A percentile compares a stretch with the other conserved stretches of the same genome.
Evolutionary conservation across 1,140 invertebrate species (phyloP).

Genomic region (Schmidtea mediterranea): DNA sequence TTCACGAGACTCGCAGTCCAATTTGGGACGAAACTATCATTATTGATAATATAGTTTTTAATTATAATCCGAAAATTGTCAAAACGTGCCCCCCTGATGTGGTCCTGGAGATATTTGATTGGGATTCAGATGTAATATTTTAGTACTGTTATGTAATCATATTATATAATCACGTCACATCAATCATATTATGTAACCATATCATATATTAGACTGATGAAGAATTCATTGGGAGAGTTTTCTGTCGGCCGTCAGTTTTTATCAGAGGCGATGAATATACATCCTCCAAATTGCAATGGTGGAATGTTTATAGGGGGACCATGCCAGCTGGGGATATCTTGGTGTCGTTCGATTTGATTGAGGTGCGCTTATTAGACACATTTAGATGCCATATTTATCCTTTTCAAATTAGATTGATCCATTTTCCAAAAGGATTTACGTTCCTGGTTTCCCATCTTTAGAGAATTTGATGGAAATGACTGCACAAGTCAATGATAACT

Average conservation of each 20-base stretch:
- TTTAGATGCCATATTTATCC: too few relatives aligned
- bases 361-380: too few relatives aligned
- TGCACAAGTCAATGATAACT: neutral
- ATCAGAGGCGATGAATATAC: neutral
- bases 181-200: slow-evolving; percentile 15
- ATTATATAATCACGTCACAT: neutral
- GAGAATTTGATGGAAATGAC: neutral
- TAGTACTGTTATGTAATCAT: neutral
- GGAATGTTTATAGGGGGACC: slow-evolving; percentile 8
- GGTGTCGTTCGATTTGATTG: slow-evolving; percentile 26
- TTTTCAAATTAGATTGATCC: too few relatives aligned
- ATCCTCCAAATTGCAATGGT: slow-evolving; percentile 9
- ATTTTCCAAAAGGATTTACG: too few relatives aligned
- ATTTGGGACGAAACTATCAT: slow-evolving; percentile 28
- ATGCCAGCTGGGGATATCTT: slow-evolving; percentile 25
- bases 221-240: neutral
- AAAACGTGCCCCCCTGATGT: slow-evolving; percentile 20
- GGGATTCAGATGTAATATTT: slow-evolving; percentile 12
- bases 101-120: slow-evolving; percentile 24
- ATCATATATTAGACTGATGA: neutral
- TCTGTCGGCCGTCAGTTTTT: neutral
- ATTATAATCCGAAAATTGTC: slow-evolving; percentile 17
- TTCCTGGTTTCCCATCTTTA: too few relatives aligned
- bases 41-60: slow-evolving; percentile 23
- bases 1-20: slow-evolving; percentile 22